Conservation (phyloP, 2,113 vertebrate genomes). For the Labrus mixtus region DNA sequence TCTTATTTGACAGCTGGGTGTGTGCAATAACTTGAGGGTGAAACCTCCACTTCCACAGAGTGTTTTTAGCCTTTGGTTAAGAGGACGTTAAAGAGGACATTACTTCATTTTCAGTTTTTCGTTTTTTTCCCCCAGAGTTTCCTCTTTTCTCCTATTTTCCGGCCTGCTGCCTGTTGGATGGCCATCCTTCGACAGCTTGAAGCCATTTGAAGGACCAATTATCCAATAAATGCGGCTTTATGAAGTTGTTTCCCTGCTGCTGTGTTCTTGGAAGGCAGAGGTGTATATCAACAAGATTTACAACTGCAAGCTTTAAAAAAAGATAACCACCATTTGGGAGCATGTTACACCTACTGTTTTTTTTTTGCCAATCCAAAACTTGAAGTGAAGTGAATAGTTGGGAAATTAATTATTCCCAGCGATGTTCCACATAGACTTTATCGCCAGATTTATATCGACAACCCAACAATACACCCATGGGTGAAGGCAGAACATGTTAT, state of each 20-base stretch:
- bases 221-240: slow-evolving; percentile 83
- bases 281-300: slow-evolving; percentile 76
- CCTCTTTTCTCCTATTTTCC: slow-evolving; percentile 68
- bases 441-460: slow-evolving; percentile 2
- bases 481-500: not conserved
- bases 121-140: slow-evolving; percentile 28
- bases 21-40: slow-evolving; percentile 62
- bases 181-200: slow-evolving; percentile 79
- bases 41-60: slow-evolving; percentile 44
- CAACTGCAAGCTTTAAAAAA: slow-evolving; percentile 49
- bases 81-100: slow-evolving; percentile 70
- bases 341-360: slow-evolving; percentile 43
- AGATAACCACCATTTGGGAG: slow-evolving; percentile 55
- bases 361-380: slow-evolving; percentile 18
- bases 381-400: not conserved
- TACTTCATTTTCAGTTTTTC: slow-evolving; percentile 40
- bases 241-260: slow-evolving; percentile 80
- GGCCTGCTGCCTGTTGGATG: slow-evolving; percentile 75
- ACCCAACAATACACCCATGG: not conserved
- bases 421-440: not conserved
- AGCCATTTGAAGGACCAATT: slow-evolving; percentile 82
- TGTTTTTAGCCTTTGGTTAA: slow-evolving; percentile 65
- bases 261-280: slow-evolving; percentile 72
- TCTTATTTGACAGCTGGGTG: slow-evolving; percentile 64
- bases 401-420: slow-evolving; percentile 13